Percentiles rank a stretch among this genome's conserved stretches.
These are phyloP conservation scores for Lonchura striata DNA, from an alignment of 2,113 vertebrate genomes.

Conservation along the genomic window DNA sequence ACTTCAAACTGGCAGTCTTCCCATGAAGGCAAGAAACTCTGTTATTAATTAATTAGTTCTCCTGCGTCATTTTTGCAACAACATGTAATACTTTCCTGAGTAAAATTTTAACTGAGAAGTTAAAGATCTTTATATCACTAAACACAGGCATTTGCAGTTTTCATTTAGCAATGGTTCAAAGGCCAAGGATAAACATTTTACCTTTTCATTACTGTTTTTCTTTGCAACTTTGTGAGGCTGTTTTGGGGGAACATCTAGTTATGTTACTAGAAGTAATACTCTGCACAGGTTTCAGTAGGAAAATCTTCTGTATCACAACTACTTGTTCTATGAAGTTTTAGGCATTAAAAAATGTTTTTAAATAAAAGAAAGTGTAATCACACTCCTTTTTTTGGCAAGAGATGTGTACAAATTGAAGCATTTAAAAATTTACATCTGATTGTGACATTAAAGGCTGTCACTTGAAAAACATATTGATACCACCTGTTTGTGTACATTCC, in stretches of 20 bases:
- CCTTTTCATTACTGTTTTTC: neutral
- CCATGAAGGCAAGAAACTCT: neutral
- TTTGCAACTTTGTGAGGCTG: neutral
- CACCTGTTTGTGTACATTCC: neutral
- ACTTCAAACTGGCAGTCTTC: neutral
- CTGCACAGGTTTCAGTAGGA: neutral
- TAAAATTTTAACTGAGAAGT: neutral
- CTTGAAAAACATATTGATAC: neutral
- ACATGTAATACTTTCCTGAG: neutral
- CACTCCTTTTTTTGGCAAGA: neutral
- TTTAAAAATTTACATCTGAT: neutral
- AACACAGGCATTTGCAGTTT: neutral
- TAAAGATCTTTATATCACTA: neutral
- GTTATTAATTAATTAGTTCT: neutral
- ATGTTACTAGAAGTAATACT: neutral
- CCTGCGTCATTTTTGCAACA: neutral
- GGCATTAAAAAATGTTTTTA: neutral
- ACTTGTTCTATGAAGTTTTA: neutral
- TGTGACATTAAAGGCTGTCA: neutral
- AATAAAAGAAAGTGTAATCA: neutral
- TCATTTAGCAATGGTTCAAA: neutral
- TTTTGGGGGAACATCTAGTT: neutral
- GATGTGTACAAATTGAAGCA: neutral
- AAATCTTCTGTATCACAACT: neutral
- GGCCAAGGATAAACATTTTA: neutral